A percentile compares a stretch with the other conserved stretches of the same genome.
Evolutionary conservation across 2,888 invertebrate genomes (phyloP).

Genomic region (Dasypogon diadema): DNA sequence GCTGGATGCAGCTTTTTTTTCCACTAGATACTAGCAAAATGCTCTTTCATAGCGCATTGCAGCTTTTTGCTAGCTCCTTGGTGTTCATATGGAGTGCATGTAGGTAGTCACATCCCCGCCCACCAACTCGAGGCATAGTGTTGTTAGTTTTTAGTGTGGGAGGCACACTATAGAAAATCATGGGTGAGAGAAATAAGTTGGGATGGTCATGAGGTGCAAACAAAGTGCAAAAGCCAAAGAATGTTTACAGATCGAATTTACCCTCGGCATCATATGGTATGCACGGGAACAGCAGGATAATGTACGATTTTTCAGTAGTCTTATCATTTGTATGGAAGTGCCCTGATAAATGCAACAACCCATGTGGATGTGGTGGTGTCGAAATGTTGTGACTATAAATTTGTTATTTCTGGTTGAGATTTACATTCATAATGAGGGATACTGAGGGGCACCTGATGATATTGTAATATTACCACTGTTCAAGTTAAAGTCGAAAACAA

Average conservation of each 20-base stretch:
- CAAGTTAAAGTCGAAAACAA: no score
- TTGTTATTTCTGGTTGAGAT: no score
- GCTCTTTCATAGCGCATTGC: conserved; percentile 46
- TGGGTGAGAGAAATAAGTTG: not conserved
- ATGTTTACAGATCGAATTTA: conserved; percentile 6
- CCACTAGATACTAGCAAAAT: conserved; percentile 3
- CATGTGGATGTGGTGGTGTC: no score
- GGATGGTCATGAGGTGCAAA: conserved; percentile 10
- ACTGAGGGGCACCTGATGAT: no score
- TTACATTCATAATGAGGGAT: no score
- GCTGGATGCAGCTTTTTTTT: conserved; percentile 32
- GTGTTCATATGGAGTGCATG: not conserved
- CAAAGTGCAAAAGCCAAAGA: conserved; percentile 15
- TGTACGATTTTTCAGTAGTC: no score
- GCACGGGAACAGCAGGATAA: not conserved
- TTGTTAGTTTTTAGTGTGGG: conserved; percentile 4
- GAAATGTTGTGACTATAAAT: no score
- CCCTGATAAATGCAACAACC: no score
- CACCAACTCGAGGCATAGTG: not conserved
- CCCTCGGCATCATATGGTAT: not conserved
- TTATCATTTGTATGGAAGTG: no score
- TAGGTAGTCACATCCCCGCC: not conserved
- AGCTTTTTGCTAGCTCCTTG: conserved; percentile 31
- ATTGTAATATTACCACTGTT: no score
- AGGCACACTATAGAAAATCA: not conserved